A percentile compares a stretch with the other conserved stretches of the same genome.
Evolutionary conservation across 2,113 vertebrate species (phyloP).

Genomic region (Tychaedon coryphoeus): DNA sequence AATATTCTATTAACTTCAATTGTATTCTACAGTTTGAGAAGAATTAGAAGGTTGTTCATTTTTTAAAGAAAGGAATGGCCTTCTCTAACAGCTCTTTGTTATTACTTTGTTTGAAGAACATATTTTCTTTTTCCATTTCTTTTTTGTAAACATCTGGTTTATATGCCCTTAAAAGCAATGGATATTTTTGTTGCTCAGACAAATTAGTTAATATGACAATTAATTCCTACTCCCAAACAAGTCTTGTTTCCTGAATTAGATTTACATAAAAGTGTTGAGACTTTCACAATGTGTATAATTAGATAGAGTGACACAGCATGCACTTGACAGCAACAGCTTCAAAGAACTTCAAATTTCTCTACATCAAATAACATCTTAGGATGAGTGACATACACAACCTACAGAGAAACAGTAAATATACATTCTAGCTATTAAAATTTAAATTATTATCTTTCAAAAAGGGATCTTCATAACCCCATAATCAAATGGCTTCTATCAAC

Average conservation of each 20-base stretch:
- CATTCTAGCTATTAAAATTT: conserved; percentile 53
- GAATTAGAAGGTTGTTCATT: background rate
- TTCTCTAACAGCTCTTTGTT: background rate
- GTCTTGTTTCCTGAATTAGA: background rate
- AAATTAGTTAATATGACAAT: background rate
- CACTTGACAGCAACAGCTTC: conserved; percentile 53
- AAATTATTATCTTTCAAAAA: conserved; percentile 46
- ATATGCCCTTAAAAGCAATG: conserved; percentile 5
- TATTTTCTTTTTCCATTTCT: background rate
- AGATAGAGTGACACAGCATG: background rate
- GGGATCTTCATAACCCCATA: conserved; percentile 6
- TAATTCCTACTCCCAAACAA: background rate
- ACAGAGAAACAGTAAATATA: conserved; percentile 44
- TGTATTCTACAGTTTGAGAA: background rate
- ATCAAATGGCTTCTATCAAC: conserved; percentile 45
- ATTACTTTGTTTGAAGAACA: background rate
- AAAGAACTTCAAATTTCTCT: conserved; percentile 48
- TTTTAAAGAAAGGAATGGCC: background rate
- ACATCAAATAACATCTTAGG: conserved; percentile 56
- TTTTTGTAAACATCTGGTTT: background rate
- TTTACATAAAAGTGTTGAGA: background rate
- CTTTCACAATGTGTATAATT: background rate
- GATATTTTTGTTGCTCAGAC: background rate
- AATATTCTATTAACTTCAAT: background rate
- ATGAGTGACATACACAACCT: background rate